Evolutionary conservation across 1,140 invertebrate genomes (phyloP).

Genomic region (Tenebrio molitor): DNA sequence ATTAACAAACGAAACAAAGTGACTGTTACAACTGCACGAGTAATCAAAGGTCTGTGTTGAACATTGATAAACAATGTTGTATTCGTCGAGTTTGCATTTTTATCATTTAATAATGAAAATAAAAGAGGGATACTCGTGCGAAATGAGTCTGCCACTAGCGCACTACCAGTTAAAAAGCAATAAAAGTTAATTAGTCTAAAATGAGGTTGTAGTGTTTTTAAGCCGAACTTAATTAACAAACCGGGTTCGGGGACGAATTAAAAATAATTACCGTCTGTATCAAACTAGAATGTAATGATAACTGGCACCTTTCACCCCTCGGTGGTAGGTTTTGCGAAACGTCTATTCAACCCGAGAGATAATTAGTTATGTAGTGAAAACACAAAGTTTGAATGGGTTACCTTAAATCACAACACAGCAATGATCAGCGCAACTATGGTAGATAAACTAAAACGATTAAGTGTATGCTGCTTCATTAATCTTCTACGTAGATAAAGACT

Average conservation of each 20-base stretch:
- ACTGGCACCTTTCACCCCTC: not conserved
- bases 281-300: not conserved
- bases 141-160: no score
- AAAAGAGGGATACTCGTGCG: no score
- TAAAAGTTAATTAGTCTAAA: not conserved
- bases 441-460: constrained; percentile 16
- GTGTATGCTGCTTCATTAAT: constrained; percentile 27
- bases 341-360: not conserved
- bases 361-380: not conserved
- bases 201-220: not conserved
- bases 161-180: no score
- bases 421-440: not conserved
- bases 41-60: no score
- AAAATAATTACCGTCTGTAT: not conserved
- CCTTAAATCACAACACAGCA: not conserved
- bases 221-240: not conserved
- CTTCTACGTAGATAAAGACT: constrained; percentile 16
- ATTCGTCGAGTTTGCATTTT: no score
- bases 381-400: not conserved
- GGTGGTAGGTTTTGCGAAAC: not conserved
- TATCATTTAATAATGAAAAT: no score
- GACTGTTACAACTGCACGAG: no score
- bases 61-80: no score
- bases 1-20: no score
- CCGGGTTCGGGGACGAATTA: not conserved